phyloP scores from a whole-genome alignment of 2,113 vertebrate genomes.

The Sylvia atricapilla region DNA sequence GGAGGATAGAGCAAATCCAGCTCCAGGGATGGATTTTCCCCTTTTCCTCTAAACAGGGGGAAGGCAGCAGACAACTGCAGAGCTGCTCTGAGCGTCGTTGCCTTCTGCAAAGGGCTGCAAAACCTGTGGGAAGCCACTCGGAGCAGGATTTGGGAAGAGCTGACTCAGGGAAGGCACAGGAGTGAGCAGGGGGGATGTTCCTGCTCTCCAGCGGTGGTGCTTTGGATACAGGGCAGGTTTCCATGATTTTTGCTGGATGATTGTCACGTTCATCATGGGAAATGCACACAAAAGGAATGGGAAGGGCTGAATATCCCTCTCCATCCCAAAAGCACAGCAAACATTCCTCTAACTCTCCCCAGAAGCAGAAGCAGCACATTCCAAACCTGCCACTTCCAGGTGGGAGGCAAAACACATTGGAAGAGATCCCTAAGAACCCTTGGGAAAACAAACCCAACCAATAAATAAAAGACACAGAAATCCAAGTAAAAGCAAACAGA shows the following conservation, averaged over 20 bases:
- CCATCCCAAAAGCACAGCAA: neutral
- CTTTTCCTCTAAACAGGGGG: neutral
- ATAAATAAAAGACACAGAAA: neutral
- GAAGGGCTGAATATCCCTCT: neutral
- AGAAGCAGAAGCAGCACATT: neutral
- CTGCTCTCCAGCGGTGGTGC: neutral
- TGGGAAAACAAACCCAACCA: neutral
- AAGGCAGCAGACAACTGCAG: neutral
- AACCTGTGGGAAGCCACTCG: neutral
- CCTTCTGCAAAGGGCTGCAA: neutral
- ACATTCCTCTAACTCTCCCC: too few relatives aligned
- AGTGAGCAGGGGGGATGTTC: neutral
- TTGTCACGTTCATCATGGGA: neutral
- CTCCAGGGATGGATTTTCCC: neutral
- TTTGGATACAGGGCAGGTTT: neutral
- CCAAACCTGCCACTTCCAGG: neutral
- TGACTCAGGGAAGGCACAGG: neutral
- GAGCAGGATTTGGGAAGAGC: neutral
- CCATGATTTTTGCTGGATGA: neutral
- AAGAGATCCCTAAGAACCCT: neutral
- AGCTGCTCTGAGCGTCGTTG: accelerated
- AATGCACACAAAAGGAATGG: neutral
- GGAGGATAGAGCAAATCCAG: neutral
- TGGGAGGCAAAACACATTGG: neutral
- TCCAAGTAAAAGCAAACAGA: neutral